Evolutionary conservation across 2,888 invertebrate species (phyloP).

Genomic region (Phymatocera aterrima): DNA sequence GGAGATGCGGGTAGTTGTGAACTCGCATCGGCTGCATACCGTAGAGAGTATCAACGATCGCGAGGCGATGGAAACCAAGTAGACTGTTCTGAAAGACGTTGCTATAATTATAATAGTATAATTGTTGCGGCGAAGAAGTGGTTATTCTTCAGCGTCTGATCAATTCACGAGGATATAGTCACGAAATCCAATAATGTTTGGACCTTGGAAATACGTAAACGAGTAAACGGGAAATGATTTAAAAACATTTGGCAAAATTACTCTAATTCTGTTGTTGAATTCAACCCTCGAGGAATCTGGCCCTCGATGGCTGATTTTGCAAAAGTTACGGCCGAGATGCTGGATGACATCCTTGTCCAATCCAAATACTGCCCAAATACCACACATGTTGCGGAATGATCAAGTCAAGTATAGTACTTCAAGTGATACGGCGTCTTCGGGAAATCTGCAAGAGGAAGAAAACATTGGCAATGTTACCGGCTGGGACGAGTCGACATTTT

Average conservation of each 20-base stretch:
- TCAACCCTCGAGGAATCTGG: constrained; percentile 87
- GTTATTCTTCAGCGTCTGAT: background rate
- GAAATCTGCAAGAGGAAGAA: background rate
- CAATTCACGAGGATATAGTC: no score
- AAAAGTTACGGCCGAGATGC: constrained; percentile 80
- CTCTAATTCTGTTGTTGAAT: constrained; percentile 80
- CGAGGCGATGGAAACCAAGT: constrained; percentile 83
- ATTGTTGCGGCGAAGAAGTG: background rate
- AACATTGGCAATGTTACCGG: background rate
- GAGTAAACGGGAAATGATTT: background rate
- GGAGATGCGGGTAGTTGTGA: constrained; percentile 81
- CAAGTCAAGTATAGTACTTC: background rate
- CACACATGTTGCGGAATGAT: constrained; percentile 80
- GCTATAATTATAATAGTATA: background rate
- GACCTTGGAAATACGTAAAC: no score
- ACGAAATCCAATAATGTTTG: no score
- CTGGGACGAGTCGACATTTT: no score
- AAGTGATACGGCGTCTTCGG: background rate
- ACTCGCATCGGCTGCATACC: constrained; percentile 89
- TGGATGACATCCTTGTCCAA: constrained; percentile 77
- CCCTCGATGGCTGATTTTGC: constrained; percentile 82
- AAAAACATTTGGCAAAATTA: background rate
- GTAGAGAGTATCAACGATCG: constrained; percentile 83
- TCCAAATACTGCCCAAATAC: constrained; percentile 87
- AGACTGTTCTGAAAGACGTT: constrained; percentile 77